A percentile compares a stretch with the other conserved stretches of the same genome.
Conservation (phyloP, 2,888 invertebrate species). For the Caenorhabditis parvicauda region DNA sequence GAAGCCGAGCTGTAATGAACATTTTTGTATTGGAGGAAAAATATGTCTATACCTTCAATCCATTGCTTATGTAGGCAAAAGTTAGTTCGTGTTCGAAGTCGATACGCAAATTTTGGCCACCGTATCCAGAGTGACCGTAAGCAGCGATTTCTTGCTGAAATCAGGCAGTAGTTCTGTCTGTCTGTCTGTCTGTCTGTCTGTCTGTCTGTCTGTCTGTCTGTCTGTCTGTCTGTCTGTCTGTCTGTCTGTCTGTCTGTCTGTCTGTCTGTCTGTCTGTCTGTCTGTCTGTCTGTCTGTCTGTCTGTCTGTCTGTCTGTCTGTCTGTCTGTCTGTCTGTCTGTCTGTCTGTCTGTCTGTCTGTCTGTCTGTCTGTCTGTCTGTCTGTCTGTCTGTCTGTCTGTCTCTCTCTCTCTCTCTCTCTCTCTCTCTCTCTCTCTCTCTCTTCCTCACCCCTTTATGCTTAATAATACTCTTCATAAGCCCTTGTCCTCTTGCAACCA, state of each 20-base stretch:
- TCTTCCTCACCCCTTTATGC: conserved; percentile 10
- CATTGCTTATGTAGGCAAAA: conserved; percentile 64
- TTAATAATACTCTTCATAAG: conserved; percentile 21
- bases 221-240: not conserved
- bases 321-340: no score
- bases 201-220: not conserved
- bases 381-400: no score
- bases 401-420: no score
- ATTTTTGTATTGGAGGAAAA: not conserved
- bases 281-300: no score
- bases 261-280: no score
- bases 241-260: not conserved
- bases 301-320: no score
- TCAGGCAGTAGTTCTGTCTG: not conserved
- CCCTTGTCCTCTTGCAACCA: conserved; percentile 24
- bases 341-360: no score
- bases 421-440: no score
- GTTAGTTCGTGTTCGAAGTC: conserved; percentile 63
- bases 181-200: not conserved
- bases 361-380: no score
- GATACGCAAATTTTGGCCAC: conserved; percentile 64
- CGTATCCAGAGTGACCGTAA: conserved; percentile 64
- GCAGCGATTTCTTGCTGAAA: conserved; percentile 22
- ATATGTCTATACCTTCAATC: conserved; percentile 34
- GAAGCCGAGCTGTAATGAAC: conserved; percentile 30